These are phyloP conservation scores for Octomys mimax DNA, from an alignment of 2,797 vertebrate genomes.

Conservation along the genomic window DNA sequence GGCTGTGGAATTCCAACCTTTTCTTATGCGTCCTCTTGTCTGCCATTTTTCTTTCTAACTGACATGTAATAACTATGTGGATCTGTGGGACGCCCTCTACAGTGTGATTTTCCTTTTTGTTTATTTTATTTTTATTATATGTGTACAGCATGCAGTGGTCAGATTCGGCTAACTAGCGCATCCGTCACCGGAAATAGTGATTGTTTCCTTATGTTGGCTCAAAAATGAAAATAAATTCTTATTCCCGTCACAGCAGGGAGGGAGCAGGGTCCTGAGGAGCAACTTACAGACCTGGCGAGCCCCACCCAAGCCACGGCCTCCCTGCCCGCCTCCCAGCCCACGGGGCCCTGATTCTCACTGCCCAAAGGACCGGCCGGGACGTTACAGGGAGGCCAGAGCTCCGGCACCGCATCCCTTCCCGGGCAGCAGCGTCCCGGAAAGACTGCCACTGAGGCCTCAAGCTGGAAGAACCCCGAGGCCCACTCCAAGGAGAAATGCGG, in stretches of 20 bases:
- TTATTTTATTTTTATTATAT: not conserved
- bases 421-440: not conserved
- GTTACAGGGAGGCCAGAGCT: not conserved
- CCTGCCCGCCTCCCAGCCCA: rapidly evolving
- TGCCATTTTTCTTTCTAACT: not conserved
- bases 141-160: not conserved
- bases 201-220: not conserved
- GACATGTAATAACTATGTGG: not conserved
- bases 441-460: not conserved
- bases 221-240: conserved; percentile 1
- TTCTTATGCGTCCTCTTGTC: not conserved
- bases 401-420: not conserved
- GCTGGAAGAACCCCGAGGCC: not conserved
- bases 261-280: not conserved
- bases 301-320: not conserved
- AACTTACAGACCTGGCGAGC: not conserved
- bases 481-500: not conserved
- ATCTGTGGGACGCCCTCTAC: not conserved
- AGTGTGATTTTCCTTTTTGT: not conserved
- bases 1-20: not conserved
- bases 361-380: not conserved
- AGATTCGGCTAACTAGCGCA: not conserved
- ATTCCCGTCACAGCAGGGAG: not conserved
- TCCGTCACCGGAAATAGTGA: not conserved
- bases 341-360: not conserved